Evolutionary conservation across 2,113 vertebrate species (phyloP), one percentile per base, ranked within the genome.

Genomic region (Oenanthe oenanthe): DNA sequence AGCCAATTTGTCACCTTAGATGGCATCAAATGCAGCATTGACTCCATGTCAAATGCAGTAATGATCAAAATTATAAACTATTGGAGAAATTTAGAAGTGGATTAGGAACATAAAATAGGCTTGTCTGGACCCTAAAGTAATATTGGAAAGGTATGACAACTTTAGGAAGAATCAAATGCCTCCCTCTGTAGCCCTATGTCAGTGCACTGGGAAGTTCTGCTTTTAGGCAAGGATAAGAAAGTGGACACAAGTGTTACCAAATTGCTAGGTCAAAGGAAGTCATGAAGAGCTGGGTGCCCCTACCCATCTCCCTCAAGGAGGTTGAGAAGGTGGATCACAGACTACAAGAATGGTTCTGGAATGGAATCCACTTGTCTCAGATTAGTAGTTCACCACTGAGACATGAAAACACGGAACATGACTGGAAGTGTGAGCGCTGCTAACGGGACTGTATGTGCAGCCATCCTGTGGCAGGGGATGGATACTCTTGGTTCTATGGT

Each of bases 131-230:
- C 17, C 43, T 56, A 5, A 70, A 75, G 21, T 18, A 50, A 28
- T 24, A 60, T 8, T 70, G 50, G 29, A 53, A 88, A 70, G 3
- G 10, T 51, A 17, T 29, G 32, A 24, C 7, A 76, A 13, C 14
- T 71, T 76, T 26, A 75, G 36, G 38, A 78, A 53, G 9, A 48
- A 17, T 31, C 24, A 45, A 7, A 29, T 34, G 11, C 10, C 12
- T 89, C 31, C 15, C 6, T 50, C 36, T 74, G 32, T 28, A 89
- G 17, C 20, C 45, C 29, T 66, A 26, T 1, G 3, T 56, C 61
- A 38, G 3, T 50, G 42, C 15, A 36, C 19, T 8, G 0, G 1
- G 7, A 65, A 71, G 1, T 7, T 75, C 36, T 42, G 31, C 24
- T 58, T 57, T 58, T 50, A 63, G 51, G 26, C 22, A 54, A 36